These are phyloP conservation scores for Semaprochilodus insignis DNA, from an alignment of 2,797 vertebrate species.

Conservation along the genomic window DNA sequence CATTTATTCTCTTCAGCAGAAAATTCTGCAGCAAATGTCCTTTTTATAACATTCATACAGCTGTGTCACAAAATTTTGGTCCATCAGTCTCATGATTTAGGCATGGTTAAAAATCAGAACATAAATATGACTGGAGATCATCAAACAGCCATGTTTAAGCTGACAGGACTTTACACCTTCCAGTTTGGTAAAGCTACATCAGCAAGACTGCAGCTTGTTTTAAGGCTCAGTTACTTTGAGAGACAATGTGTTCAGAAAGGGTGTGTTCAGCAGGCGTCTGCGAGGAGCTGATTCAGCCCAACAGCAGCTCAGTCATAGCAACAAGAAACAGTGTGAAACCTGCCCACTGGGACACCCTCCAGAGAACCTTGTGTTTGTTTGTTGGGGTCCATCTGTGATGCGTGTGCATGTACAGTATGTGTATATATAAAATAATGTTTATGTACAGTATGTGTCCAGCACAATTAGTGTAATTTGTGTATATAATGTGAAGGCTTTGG, in stretches of 20 bases:
- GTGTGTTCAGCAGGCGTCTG: slow-evolving; percentile 19
- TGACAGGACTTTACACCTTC: background rate
- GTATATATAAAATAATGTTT: background rate
- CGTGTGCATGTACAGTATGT: background rate
- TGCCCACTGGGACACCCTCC: background rate
- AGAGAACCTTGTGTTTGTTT: background rate
- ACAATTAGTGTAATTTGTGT: slow-evolving; percentile 27
- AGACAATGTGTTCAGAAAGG: background rate
- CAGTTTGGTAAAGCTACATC: slow-evolving; percentile 4
- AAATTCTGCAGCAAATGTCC: background rate
- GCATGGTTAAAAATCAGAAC: background rate
- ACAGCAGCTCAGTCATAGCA: slow-evolving; percentile 33
- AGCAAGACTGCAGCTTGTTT: background rate
- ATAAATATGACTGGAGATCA: background rate
- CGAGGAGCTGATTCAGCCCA: slow-evolving; percentile 43
- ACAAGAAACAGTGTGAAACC: slow-evolving; percentile 22
- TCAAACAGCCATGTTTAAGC: background rate
- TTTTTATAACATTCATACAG: background rate
- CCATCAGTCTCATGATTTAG: background rate
- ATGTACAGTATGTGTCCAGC: background rate
- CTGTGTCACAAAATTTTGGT: background rate
- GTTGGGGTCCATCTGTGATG: slow-evolving; percentile 3
- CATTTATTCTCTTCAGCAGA: background rate
- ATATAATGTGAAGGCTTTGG: background rate
- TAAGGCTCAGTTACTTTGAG: background rate